Evolutionary conservation across 2,888 invertebrate species (phyloP), one percentile per base, ranked within the genome.

Genomic region (Drosophila neoperkinsi): DNA sequence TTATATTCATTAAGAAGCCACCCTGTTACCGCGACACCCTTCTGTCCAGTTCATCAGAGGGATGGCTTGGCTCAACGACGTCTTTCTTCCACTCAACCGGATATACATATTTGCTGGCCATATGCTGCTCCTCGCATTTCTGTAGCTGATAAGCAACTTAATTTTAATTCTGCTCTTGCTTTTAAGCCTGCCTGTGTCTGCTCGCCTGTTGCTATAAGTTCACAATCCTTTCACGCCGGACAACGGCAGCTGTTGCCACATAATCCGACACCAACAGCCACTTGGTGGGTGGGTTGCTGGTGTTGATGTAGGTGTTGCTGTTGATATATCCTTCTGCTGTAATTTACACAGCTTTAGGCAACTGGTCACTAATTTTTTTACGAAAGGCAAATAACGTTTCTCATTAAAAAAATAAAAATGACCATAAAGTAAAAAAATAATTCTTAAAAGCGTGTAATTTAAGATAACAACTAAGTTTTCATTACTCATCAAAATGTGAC

Each of bases 201-300:
- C 21, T 41, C 4, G 80, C 52, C 68, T 58, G 66, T 72, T 76
- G 67, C 59, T 61, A 49, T 64, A 63, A 71, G 57, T 57, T 65
- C 75, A 16, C 77, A 82, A 87, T 87, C 88, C 85, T 76, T 79
- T 82, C 57, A 55, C 36, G 50, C 69, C 55, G 75, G 63, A 58
- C 78, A 65, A 51, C 58, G 65, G 66, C 84, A 82, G 88, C 82
- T 87, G 88, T 71, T 82, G 65, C 68, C 82, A 76, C 82, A 81
- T 77, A 82, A 82, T 77, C 77, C 66, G 65, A 46, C 71, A 38
- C 41, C 56, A 30, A 38, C 28, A n/a, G 56, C 28, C n/a, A 9
- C n/a, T n/a, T 9, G 4, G 10, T 53, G 1, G 34, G 4, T 34
- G 51, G 1, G 16, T 36, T 18, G 36, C 6, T 3, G 18, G 7